Evolutionary conservation across 2,888 invertebrate genomes (phyloP).

Genomic region (Brachypterus glaber): DNA sequence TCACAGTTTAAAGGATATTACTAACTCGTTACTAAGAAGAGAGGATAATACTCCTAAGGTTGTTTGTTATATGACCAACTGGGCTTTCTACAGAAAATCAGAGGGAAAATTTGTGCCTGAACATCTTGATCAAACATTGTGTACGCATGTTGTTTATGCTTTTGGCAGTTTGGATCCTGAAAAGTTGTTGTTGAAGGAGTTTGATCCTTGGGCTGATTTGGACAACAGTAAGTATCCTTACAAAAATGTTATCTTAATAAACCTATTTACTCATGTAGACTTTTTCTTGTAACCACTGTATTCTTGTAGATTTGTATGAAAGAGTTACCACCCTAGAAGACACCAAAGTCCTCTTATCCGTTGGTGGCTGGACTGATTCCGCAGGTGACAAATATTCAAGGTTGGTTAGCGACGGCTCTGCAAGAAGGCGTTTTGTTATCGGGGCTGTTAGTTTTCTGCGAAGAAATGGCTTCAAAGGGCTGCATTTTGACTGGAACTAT

Average conservation of each 20-base stretch:
- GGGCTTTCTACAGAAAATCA: constrained; percentile 76
- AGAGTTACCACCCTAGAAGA: constrained; percentile 61
- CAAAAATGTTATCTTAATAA: not conserved
- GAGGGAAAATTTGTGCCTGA: constrained; percentile 82
- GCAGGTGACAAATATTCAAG: constrained; percentile 79
- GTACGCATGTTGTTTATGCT: constrained; percentile 83
- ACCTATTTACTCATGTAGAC: constrained; percentile 1
- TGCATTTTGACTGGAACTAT: constrained; percentile 92
- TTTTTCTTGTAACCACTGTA: constrained; percentile 1
- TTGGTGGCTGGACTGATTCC: constrained; percentile 96
- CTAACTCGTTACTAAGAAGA: constrained; percentile 4
- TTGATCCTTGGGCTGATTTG: constrained; percentile 81
- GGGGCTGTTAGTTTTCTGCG: constrained; percentile 62
- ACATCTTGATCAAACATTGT: constrained; percentile 68
- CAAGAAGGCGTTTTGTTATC: constrained; percentile 60
- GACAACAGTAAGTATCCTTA: constrained; percentile 59
- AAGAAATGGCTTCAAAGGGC: constrained; percentile 70
- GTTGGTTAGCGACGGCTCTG: constrained; percentile 57
- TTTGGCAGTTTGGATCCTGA: constrained; percentile 80
- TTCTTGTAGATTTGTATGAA: constrained; percentile 64
- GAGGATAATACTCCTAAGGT: constrained; percentile 23
- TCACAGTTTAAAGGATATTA: constrained; percentile 21
- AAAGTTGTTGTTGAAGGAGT: constrained; percentile 64
- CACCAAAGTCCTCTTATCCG: constrained; percentile 61
- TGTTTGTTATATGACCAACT: constrained; percentile 81